phyloP scores from a whole-genome alignment of 2,888 invertebrate genomes.

The Chydorus sphaericus region DNA sequence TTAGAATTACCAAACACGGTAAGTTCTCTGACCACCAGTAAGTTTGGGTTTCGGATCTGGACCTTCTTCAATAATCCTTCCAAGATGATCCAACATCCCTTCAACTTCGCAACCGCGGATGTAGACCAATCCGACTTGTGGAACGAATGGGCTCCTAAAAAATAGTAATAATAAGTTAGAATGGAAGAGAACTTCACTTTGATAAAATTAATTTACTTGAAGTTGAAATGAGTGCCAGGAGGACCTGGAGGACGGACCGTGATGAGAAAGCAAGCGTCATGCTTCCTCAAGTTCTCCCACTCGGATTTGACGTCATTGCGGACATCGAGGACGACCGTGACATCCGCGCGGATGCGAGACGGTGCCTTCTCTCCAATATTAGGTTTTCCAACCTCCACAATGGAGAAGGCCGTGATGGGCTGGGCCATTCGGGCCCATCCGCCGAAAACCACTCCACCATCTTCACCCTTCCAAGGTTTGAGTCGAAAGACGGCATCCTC shows the following conservation, averaged over 20 bases:
- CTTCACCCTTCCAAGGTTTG: slow-evolving; percentile 84
- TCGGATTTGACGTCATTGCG: slow-evolving; percentile 82
- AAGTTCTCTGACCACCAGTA: slow-evolving; percentile 78
- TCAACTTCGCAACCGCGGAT: slow-evolving; percentile 97
- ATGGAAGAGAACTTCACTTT: neutral
- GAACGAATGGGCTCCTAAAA: slow-evolving; percentile 64
- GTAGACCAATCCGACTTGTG: slow-evolving; percentile 78
- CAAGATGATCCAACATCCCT: slow-evolving; percentile 90
- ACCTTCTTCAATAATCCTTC: slow-evolving; percentile 90
- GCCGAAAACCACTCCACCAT: slow-evolving; percentile 72
- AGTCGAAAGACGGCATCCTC: slow-evolving; percentile 91
- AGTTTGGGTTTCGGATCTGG: slow-evolving; percentile 76
- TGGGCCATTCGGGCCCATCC: slow-evolving; percentile 99
- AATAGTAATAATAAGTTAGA: neutral
- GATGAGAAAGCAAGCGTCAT: slow-evolving; percentile 94
- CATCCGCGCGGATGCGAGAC: slow-evolving; percentile 86
- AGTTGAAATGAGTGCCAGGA: slow-evolving; percentile 44
- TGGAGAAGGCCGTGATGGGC: slow-evolving; percentile 77
- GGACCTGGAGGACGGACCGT: slow-evolving; percentile 72
- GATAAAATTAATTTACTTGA: neutral
- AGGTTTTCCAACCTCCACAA: slow-evolving; percentile 86
- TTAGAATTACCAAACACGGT: slow-evolving; percentile 52
- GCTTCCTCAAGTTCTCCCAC: slow-evolving; percentile 92
- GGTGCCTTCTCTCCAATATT: slow-evolving; percentile 89
- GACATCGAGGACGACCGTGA: slow-evolving; percentile 80